Conservation (phyloP, 2,113 vertebrate species). For the Percopsis transmontana region DNA sequence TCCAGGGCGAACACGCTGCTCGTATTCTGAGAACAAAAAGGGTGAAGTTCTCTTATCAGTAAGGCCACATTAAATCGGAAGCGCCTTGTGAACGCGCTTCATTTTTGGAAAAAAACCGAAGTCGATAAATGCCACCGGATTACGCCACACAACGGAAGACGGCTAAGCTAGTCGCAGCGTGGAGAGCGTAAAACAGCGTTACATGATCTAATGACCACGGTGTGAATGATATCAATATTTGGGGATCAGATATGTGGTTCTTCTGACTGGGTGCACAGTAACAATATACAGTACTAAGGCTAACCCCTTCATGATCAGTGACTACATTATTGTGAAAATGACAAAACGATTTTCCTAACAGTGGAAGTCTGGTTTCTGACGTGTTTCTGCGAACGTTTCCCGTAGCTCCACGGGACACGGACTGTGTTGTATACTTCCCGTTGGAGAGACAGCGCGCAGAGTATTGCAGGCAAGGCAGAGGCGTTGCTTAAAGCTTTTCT, state of each 20-base stretch:
- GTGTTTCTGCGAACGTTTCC: slow-evolving; percentile 77
- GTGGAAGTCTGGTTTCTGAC: slow-evolving; percentile 63
- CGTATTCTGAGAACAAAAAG: slow-evolving; percentile 45
- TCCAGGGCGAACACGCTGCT: slow-evolving; percentile 58
- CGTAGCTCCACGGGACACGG: slow-evolving; percentile 63
- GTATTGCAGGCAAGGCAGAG: slow-evolving; percentile 99
- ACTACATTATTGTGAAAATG: slow-evolving; percentile 54
- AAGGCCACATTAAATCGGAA: slow-evolving; percentile 82
- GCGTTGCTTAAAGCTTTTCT: slow-evolving; percentile 99
- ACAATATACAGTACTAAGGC: slow-evolving; percentile 73
- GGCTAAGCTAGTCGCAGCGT: slow-evolving; percentile 27
- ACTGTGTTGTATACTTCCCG: slow-evolving; percentile 52
- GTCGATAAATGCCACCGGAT: slow-evolving; percentile 45
- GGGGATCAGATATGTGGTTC: slow-evolving; percentile 67
- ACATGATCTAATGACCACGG: neutral
- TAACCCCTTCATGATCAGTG: slow-evolving; percentile 54
- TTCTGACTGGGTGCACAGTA: slow-evolving; percentile 55
- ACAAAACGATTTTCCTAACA: slow-evolving; percentile 71
- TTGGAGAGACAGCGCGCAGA: slow-evolving; percentile 83
- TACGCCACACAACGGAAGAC: slow-evolving; percentile 59
- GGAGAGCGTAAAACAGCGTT: neutral
- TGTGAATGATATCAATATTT: slow-evolving; percentile 14
- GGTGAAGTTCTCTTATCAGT: slow-evolving; percentile 55
- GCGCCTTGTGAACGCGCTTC: slow-evolving; percentile 24
- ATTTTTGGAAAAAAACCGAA: slow-evolving; percentile 21